Conservation (phyloP, 2,888 invertebrate genomes). For the Limnephilus auricula region DNA sequence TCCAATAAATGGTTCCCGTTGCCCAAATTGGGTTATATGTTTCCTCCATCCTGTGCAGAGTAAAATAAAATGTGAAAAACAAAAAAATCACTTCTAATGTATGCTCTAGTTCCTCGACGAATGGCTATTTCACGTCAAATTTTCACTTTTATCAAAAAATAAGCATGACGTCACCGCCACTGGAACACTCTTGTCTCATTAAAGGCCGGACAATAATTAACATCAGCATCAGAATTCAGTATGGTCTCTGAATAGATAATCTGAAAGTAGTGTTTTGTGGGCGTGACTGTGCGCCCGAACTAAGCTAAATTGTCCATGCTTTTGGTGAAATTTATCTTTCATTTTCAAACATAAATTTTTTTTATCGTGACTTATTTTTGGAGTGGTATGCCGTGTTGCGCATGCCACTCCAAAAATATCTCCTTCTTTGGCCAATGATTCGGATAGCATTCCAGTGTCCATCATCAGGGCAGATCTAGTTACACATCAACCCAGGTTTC, state of each 20-base stretch:
- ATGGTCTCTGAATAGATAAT: not conserved
- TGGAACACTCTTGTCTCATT: conserved; percentile 35
- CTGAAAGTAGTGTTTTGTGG: not conserved
- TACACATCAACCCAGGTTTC: too few relatives aligned
- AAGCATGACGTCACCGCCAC: conserved; percentile 28
- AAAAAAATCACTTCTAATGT: not conserved
- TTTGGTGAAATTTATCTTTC: not conserved
- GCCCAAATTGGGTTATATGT: too few relatives aligned
- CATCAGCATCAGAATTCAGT: not conserved
- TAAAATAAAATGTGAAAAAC: not conserved
- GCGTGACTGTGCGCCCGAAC: not conserved
- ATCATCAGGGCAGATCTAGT: too few relatives aligned
- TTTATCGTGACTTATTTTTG: too few relatives aligned
- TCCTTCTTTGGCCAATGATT: too few relatives aligned
- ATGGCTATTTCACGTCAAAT: conserved; percentile 37
- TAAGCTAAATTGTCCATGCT: not conserved
- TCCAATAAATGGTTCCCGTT: too few relatives aligned
- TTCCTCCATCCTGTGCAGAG: not conserved
- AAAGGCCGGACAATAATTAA: conserved; percentile 20
- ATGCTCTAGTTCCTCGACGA: conserved; percentile 15
- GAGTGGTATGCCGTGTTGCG: too few relatives aligned
- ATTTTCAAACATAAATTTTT: too few relatives aligned
- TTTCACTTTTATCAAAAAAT: conserved; percentile 16
- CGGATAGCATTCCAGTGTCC: too few relatives aligned
- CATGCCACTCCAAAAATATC: too few relatives aligned